Conservation (phyloP, 2,797 vertebrate species). For the Steatocranus sp. region DNA sequence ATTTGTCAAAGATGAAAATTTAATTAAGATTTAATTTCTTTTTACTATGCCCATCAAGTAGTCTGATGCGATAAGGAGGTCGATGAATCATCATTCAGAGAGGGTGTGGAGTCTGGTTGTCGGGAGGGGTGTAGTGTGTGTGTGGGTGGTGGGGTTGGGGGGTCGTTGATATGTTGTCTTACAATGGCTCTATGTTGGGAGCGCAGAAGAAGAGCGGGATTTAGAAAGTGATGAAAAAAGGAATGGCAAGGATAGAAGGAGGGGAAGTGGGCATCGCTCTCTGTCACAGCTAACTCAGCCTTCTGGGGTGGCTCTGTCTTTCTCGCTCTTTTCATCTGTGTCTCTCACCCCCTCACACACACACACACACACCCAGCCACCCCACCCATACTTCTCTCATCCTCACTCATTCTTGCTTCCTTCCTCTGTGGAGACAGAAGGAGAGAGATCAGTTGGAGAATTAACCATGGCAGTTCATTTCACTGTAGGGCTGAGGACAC, state of each 20-base stretch:
- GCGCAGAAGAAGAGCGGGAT: slow-evolving; percentile 7
- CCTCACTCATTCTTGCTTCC: slow-evolving; percentile 46
- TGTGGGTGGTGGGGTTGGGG: neutral
- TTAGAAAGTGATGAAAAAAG: slow-evolving; percentile 52
- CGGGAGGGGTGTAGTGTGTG: neutral
- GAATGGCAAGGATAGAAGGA: slow-evolving; percentile 39
- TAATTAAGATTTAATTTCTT: slow-evolving; percentile 78
- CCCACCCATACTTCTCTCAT: slow-evolving; percentile 7
- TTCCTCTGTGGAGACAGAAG: slow-evolving; percentile 50
- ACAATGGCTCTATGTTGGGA: neutral
- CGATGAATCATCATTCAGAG: slow-evolving; percentile 61
- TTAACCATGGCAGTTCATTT: slow-evolving; percentile 77
- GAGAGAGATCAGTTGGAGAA: slow-evolving; percentile 76
- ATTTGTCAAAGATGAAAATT: slow-evolving; percentile 74
- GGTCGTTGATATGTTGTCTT: neutral
- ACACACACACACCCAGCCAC: fast-evolving
- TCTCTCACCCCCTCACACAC: neutral
- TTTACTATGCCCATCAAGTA: slow-evolving; percentile 69
- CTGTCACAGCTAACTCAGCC: slow-evolving; percentile 56
- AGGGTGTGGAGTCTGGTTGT: neutral
- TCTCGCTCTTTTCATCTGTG: slow-evolving; percentile 18
- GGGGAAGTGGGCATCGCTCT: slow-evolving; percentile 64
- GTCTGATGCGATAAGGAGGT: slow-evolving; percentile 58
- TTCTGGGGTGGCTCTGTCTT: slow-evolving; percentile 51
- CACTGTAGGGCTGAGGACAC: slow-evolving; percentile 46